Evolutionary conservation across 2,888 invertebrate genomes (phyloP).

Genomic region (Cheilosia scutellata): DNA sequence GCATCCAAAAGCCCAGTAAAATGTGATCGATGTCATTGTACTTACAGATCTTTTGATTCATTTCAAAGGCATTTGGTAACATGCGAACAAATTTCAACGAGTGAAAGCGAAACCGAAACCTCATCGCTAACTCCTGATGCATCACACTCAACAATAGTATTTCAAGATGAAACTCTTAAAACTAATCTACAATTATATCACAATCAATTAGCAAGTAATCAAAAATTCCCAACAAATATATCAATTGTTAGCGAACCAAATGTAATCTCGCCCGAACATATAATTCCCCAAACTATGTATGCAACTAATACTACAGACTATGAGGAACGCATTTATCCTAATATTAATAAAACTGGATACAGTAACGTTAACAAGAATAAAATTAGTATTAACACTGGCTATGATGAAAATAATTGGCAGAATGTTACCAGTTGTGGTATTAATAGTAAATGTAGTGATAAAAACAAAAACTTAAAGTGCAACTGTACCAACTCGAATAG

Average conservation of each 20-base stretch:
- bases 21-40: slow-evolving; percentile 94
- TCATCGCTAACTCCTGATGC: slow-evolving; percentile 85
- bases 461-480: slow-evolving; percentile 14
- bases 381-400: not conserved
- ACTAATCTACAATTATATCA: slow-evolving; percentile 49
- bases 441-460: slow-evolving; percentile 8
- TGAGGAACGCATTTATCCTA: slow-evolving; percentile 12
- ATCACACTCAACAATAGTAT: slow-evolving; percentile 1
- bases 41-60: slow-evolving; percentile 92
- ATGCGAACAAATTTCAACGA: slow-evolving; percentile 91
- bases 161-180: slow-evolving; percentile 24
- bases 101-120: slow-evolving; percentile 91
- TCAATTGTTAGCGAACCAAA: slow-evolving; percentile 8
- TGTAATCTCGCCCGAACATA: slow-evolving; percentile 2
- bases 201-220: slow-evolving; percentile 22
- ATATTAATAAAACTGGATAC: slow-evolving; percentile 2
- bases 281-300: slow-evolving; percentile 26
- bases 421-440: not conserved
- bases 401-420: slow-evolving; percentile 14
- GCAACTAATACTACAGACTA: slow-evolving; percentile 2
- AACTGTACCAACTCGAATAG: slow-evolving; percentile 3
- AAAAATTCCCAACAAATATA: slow-evolving; percentile 1
- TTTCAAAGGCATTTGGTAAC: slow-evolving; percentile 91
- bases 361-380: not conserved
- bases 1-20: slow-evolving; percentile 87